Conservation (phyloP, 37 sponge, comb jelly and placozoan genomes). For the Aphrocallistes beatrix region DNA sequence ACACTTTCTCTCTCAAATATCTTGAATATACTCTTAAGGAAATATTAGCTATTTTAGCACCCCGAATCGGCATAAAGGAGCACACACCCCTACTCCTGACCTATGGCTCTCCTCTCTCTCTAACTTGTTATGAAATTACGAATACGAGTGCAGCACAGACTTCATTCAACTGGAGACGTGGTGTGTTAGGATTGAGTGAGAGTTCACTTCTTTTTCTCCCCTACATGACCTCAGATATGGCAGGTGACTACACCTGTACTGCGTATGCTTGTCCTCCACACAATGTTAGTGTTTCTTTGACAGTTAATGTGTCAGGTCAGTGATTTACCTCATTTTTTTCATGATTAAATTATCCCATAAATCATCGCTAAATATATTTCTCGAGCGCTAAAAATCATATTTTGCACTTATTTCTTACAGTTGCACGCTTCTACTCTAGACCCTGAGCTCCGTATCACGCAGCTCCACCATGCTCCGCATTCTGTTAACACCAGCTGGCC, state of each 20-base stretch:
- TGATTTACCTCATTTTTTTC: background rate
- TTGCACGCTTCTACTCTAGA: background rate
- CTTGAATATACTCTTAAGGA: background rate
- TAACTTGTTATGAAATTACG: background rate
- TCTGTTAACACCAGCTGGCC: constrained; percentile 14
- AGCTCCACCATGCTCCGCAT: background rate
- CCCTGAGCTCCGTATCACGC: background rate
- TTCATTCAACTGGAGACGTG: background rate
- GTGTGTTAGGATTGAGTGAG: background rate
- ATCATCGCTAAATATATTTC: background rate
- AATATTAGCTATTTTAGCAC: background rate
- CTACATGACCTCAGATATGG: background rate
- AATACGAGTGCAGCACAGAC: background rate
- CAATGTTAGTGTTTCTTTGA: background rate
- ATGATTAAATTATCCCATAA: background rate
- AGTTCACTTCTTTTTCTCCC: background rate
- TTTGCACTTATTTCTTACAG: background rate
- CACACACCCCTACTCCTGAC: background rate
- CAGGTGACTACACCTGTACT: background rate
- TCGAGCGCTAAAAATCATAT: background rate
- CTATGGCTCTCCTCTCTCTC: background rate
- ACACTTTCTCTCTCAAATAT: background rate
- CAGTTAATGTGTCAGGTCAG: background rate
- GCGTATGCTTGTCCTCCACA: background rate
- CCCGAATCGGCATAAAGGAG: background rate